Base-by-base conservation (phyloP, 2,797 vertebrate species). In the Peromyscus aztecus region DNA sequence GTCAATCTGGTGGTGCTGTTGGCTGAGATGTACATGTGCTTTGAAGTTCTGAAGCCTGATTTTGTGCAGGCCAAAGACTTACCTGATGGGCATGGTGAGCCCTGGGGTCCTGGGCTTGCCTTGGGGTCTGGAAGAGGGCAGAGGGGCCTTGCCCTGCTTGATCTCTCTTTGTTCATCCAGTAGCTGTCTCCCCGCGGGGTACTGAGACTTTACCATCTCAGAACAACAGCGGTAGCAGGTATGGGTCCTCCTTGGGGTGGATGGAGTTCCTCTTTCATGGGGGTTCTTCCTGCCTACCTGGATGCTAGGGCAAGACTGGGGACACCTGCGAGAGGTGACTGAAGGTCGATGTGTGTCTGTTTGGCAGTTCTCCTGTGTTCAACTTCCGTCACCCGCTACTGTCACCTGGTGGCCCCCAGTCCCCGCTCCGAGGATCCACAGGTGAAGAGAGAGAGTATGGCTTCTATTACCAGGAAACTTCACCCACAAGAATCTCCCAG, bases 311-410 rank as follows among this genome's bases (percentile, higher is more conserved):
- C 0, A 1, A 63, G 93, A 16, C 40, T 75, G 37, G 86, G 6
- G 17, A 34, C 0, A 7, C 63, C 0, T 2, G 12, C 78, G 57
- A 19, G 49, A 40, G 78, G 11, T 0, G 12, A 23, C 57, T 57
- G 73, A 0, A 0, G 11, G 49, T 24, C 92, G 61, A 92, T 0
- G 0, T 13, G 0, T 3, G 1, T 95, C 76, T 97, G 46, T 77
- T 95, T n/a, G 89, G 94, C 97, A 99, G 98, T 90, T 99, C 99
- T 94, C 99, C 99, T 0, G 99, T 99, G 49, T 98, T 98, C 97
- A 99, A 98, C 97, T 99, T 99, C 97, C 99, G 99, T 95, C 99
- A 99, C 97, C 99, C 99, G 16, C 99, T 99, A 86, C 99, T 99
- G 94, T 99, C 99, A 8, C 98, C 99, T 73, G 99, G 99, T 0